Evolutionary conservation across 2,888 invertebrate genomes (phyloP).

Genomic region (Oscheius sp.): DNA sequence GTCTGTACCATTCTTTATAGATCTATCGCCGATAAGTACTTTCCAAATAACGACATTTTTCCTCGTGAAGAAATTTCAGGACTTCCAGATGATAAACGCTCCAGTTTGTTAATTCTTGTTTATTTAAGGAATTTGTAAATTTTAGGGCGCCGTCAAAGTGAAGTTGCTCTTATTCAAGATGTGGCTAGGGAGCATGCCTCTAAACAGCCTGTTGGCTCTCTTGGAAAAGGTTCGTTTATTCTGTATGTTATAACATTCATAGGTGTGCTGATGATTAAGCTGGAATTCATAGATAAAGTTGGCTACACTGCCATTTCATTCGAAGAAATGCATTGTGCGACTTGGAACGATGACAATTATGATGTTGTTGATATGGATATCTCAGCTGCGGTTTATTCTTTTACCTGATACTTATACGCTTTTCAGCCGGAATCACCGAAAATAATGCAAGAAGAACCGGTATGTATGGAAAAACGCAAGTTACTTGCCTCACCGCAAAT

Average conservation of each 20-base stretch:
- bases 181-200: neutral
- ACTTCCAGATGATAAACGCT: neutral
- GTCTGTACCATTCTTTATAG: neutral
- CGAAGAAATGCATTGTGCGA: neutral
- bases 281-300: slow-evolving; percentile 7
- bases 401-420: too few relatives aligned
- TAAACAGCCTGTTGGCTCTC: neutral
- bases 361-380: slow-evolving; percentile 15
- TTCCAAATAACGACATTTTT: neutral
- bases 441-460: too few relatives aligned
- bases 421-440: too few relatives aligned
- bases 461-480: too few relatives aligned
- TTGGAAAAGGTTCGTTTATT: neutral
- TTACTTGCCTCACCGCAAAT: too few relatives aligned
- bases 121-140: neutral
- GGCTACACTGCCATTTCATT: neutral
- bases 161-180: slow-evolving; percentile 9
- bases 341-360: neutral
- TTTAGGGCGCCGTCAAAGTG: slow-evolving; percentile 13
- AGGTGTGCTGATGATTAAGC: neutral
- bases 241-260: neutral
- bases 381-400: neutral
- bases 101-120: neutral
- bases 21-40: neutral
- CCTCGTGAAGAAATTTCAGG: neutral